Conservation (phyloP, 2,113 vertebrate species). For the Coturnix japonica region DNA sequence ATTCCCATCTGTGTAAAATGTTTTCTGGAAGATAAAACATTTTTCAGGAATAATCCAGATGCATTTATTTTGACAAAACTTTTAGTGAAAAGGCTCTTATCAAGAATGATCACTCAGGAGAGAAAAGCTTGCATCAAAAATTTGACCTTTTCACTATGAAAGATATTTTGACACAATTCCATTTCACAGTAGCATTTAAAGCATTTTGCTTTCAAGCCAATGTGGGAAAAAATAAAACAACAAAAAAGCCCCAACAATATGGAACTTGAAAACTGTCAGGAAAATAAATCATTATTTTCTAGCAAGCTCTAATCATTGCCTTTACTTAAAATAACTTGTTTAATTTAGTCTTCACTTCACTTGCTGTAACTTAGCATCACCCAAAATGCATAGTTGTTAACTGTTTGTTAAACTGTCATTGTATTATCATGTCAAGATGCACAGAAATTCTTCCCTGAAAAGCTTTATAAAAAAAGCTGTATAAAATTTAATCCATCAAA, state of each 20-base stretch:
- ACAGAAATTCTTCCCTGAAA: neutral
- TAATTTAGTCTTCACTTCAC: neutral
- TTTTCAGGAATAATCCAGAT: neutral
- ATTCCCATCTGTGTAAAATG: neutral
- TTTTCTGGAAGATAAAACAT: neutral
- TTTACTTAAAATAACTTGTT: neutral
- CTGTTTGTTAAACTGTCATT: neutral
- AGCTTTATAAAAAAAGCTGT: too few relatives aligned
- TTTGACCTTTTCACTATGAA: neutral
- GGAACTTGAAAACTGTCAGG: neutral
- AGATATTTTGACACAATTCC: neutral
- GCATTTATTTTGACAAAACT: neutral
- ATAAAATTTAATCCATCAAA: neutral
- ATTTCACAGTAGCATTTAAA: constrained; percentile 9
- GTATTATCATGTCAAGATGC: neutral
- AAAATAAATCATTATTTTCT: neutral
- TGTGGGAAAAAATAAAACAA: neutral
- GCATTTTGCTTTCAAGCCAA: neutral
- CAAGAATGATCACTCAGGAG: accelerated
- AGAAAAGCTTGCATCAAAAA: neutral
- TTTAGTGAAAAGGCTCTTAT: neutral
- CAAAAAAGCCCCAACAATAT: neutral
- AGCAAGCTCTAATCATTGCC: neutral
- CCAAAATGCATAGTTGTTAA: neutral
- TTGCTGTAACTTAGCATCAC: neutral